Evolutionary conservation across 2,888 invertebrate genomes (phyloP).

Genomic region (Vanessa cardui): DNA sequence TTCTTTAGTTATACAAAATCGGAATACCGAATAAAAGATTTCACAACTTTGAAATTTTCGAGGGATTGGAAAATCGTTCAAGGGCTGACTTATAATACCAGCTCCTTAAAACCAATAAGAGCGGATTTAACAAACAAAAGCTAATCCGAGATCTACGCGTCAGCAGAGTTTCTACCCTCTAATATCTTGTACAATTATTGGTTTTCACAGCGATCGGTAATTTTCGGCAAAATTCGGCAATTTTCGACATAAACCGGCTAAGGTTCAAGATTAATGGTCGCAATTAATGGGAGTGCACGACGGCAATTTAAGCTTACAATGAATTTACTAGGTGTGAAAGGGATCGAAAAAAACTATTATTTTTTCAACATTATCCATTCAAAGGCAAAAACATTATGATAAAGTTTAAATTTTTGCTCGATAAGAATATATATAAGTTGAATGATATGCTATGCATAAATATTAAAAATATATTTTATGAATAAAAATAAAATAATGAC

Average conservation of each 20-base stretch:
- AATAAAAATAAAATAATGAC: too few relatives aligned
- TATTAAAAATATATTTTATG: too few relatives aligned
- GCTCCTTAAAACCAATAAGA: constrained; percentile 21
- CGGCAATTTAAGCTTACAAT: constrained; percentile 60
- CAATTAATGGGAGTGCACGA: constrained; percentile 60
- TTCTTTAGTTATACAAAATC: background rate
- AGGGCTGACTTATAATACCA: constrained; percentile 17
- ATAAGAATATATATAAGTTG: too few relatives aligned
- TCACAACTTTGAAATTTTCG: background rate
- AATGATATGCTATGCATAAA: too few relatives aligned
- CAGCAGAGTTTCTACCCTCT: constrained; percentile 39
- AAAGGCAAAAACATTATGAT: background rate
- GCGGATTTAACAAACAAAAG: constrained; percentile 29
- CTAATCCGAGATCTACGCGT: constrained; percentile 47
- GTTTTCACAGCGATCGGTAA: constrained; percentile 34
- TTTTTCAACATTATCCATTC: background rate
- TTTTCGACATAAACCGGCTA: constrained; percentile 48
- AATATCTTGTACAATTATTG: constrained; percentile 38
- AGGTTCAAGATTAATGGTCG: constrained; percentile 69
- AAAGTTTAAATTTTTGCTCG: background rate
- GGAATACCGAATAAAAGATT: background rate
- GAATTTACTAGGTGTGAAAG: constrained; percentile 48
- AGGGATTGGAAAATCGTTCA: background rate
- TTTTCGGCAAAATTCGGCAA: constrained; percentile 42
- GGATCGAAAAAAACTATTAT: constrained; percentile 16